A percentile compares a stretch with the other conserved stretches of the same genome.
Evolutionary conservation across 1,140 invertebrate genomes (phyloP).

Genomic region (Lasaia peninsularis): DNA sequence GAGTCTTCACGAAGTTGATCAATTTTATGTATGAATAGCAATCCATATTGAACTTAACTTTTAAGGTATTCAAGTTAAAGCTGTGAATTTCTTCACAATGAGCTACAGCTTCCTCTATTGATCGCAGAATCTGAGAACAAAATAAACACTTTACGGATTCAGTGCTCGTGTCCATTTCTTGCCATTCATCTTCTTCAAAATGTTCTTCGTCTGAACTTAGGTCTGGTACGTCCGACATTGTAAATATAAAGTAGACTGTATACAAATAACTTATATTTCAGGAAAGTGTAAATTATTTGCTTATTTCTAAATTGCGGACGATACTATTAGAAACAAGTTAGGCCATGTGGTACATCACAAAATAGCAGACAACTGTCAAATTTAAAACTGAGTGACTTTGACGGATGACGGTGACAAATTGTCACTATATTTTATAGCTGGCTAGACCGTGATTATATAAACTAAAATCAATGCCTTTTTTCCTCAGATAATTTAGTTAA

Average conservation of each 20-base stretch:
- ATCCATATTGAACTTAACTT: slow-evolving; percentile 86
- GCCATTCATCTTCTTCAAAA: slow-evolving; percentile 72
- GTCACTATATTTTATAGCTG: too few relatives aligned
- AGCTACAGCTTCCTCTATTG: slow-evolving; percentile 76
- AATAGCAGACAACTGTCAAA: not conserved
- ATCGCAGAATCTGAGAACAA: slow-evolving; percentile 73
- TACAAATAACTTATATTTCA: too few relatives aligned
- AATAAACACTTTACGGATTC: slow-evolving; percentile 78
- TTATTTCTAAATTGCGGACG: too few relatives aligned
- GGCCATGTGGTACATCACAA: too few relatives aligned
- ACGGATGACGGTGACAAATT: too few relatives aligned
- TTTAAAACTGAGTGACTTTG: too few relatives aligned
- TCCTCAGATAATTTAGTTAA: too few relatives aligned
- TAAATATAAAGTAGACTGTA: not conserved
- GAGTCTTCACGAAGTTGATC: slow-evolving; percentile 89
- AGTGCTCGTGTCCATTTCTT: slow-evolving; percentile 66
- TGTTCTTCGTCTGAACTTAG: slow-evolving; percentile 69
- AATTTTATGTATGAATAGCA: slow-evolving; percentile 92
- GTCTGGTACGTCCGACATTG: slow-evolving; percentile 69
- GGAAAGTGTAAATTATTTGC: too few relatives aligned
- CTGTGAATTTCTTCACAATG: slow-evolving; percentile 81
- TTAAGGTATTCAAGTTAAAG: slow-evolving; percentile 84
- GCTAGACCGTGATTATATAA: too few relatives aligned
- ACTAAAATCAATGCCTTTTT: too few relatives aligned
- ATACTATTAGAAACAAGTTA: too few relatives aligned